Conservation (phyloP, 92 coral and sea anemone species). For the Epizoanthus scotinus region DNA sequence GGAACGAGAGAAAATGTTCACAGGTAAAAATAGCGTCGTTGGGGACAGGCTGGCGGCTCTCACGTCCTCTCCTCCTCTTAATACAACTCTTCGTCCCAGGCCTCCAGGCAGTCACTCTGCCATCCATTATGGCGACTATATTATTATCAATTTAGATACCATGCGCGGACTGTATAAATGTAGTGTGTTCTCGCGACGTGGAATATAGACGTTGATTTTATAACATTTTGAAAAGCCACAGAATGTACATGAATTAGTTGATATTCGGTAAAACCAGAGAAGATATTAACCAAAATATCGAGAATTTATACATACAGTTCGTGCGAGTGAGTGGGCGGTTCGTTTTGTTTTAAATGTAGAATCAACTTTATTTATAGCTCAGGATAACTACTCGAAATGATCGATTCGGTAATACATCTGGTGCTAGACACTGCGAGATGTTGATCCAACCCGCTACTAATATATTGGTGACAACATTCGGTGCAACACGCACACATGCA, state of each 20-base stretch:
- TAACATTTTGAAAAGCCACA: background rate
- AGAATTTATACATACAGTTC: background rate
- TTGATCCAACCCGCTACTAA: background rate
- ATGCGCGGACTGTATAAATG: background rate
- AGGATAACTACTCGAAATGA: background rate
- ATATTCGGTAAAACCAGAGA: background rate
- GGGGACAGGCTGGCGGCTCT: no score
- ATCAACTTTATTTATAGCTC: background rate
- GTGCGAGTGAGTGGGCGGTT: background rate
- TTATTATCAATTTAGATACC: no score
- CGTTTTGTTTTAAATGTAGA: background rate
- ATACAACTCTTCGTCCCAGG: no score
- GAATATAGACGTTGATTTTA: background rate
- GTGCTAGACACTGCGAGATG: background rate
- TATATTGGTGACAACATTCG: constrained; percentile 31
- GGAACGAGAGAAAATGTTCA: no score
- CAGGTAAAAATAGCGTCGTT: no score
- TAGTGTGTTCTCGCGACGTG: background rate
- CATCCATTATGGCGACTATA: no score
- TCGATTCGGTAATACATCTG: background rate
- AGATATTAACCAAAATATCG: background rate
- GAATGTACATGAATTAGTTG: background rate
- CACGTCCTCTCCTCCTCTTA: no score
- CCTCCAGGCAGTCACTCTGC: no score
- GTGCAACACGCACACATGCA: constrained; percentile 1